Conservation (phyloP, 2,888 invertebrate species). For the Stratiomys singularior region DNA sequence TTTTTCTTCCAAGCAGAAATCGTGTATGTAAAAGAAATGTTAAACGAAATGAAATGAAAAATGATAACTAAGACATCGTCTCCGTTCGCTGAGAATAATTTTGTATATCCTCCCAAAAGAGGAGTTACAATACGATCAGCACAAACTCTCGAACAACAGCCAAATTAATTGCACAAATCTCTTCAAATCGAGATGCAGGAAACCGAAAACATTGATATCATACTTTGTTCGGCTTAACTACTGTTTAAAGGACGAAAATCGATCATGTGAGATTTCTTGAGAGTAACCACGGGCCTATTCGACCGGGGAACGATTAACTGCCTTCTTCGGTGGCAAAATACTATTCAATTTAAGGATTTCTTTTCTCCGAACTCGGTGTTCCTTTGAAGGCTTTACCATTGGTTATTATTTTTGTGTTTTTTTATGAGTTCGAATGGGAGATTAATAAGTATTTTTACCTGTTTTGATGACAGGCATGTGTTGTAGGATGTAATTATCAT, state of each 20-base stretch:
- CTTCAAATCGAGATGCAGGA: neutral
- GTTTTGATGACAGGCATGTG: neutral
- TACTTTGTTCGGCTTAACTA: too few species aligned
- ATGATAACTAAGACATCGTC: neutral
- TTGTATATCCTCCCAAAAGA: neutral
- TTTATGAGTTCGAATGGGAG: neutral
- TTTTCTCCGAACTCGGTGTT: neutral
- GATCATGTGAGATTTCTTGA: too few species aligned
- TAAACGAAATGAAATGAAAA: neutral
- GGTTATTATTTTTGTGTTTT: too few species aligned
- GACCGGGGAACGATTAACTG: neutral
- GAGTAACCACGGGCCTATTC: neutral
- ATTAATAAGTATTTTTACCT: neutral
- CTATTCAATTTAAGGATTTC: neutral
- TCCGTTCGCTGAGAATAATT: neutral
- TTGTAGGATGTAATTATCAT: neutral
- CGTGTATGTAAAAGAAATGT: neutral
- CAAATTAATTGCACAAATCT: neutral
- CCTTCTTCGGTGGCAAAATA: constrained; percentile 6
- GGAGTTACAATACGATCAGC: neutral
- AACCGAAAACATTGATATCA: too few species aligned
- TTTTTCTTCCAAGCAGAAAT: neutral
- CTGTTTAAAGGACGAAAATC: too few species aligned
- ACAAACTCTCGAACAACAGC: neutral
- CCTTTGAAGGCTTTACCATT: neutral